These are phyloP conservation scores for Sitta carolinensis DNA, from an alignment of 2,797 vertebrate species.

Conservation along the genomic window DNA sequence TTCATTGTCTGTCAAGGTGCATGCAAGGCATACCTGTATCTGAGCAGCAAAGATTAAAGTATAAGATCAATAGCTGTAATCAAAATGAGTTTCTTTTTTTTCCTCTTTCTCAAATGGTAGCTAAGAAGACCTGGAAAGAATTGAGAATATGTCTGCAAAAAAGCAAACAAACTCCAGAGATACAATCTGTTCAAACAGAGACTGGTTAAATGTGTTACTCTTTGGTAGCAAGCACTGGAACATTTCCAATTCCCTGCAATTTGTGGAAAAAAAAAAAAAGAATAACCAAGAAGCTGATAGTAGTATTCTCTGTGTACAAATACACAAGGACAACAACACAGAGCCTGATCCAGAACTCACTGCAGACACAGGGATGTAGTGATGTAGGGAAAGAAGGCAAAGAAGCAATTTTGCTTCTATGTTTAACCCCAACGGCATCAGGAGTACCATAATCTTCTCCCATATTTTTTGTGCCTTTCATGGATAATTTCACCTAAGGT, in stretches of 20 bases:
- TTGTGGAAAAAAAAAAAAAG: background rate
- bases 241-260: background rate
- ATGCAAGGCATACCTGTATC: background rate
- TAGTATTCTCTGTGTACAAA: background rate
- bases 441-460: background rate
- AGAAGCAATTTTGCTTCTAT: background rate
- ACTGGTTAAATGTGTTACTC: background rate
- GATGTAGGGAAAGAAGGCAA: background rate
- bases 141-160: background rate
- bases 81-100: background rate
- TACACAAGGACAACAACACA: background rate
- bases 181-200: background rate
- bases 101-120: background rate
- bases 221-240: background rate
- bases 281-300: background rate
- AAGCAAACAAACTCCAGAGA: background rate
- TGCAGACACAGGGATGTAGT: background rate
- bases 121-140: background rate
- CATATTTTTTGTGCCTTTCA: background rate
- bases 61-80: slow-evolving; percentile 37
- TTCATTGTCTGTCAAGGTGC: background rate
- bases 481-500: background rate
- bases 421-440: background rate
- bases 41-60: slow-evolving; percentile 39
- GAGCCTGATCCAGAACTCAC: background rate